These are phyloP conservation scores for Eubasilissa splendida DNA, from an alignment of 2,888 invertebrate species.

Conservation along the genomic window DNA sequence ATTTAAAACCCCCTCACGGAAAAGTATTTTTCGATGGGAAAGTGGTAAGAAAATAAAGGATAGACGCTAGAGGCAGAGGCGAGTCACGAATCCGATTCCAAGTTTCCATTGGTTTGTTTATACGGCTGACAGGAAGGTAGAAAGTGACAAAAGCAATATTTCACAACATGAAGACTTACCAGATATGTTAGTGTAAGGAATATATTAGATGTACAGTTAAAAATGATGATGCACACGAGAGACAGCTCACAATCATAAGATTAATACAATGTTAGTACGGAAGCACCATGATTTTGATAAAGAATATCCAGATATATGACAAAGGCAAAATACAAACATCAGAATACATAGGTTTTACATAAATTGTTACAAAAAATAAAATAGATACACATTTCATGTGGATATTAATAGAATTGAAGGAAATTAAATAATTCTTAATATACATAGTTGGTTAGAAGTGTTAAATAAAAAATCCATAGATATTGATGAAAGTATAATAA, in stretches of 20 bases:
- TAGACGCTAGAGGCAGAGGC: background rate
- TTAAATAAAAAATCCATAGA: constrained; percentile 15
- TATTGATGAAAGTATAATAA: constrained; percentile 31
- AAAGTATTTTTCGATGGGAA: background rate
- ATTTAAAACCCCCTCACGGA: background rate
- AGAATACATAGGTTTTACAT: constrained; percentile 34
- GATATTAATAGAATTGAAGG: constrained; percentile 6
- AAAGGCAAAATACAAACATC: constrained; percentile 60
- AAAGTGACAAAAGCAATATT: constrained; percentile 44
- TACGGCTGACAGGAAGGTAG: constrained; percentile 10
- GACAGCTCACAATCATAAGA: constrained; percentile 21
- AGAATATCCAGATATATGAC: constrained; percentile 59
- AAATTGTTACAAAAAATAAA: constrained; percentile 9
- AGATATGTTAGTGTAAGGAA: constrained; percentile 18
- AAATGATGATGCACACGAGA: constrained; percentile 41
- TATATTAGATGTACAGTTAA: constrained; percentile 36
- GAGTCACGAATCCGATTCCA: background rate
- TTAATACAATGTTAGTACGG: constrained; percentile 40
- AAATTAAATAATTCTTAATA: background rate
- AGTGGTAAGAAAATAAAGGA: background rate
- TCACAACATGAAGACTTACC: constrained; percentile 43
- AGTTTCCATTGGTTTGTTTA: constrained; percentile 26
- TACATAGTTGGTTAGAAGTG: constrained; percentile 10
- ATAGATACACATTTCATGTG: constrained; percentile 14
- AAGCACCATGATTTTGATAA: constrained; percentile 47